Conservation (phyloP, 2,888 invertebrate species). For the Lepas anatifera region DNA sequence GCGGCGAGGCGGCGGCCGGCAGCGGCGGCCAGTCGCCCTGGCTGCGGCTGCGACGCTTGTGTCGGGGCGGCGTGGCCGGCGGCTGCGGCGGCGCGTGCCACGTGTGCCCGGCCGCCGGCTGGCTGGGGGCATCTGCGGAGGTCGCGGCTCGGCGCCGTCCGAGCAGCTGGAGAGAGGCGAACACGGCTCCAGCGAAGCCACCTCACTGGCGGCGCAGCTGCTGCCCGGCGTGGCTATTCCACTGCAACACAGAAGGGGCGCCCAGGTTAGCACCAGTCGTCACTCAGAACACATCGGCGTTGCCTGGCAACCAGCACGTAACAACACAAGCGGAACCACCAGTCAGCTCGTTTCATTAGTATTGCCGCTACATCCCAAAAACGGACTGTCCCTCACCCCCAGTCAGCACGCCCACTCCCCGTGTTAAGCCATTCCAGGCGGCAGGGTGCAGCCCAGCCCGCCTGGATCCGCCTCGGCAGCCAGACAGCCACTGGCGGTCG, state of each 20-base stretch:
- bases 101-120: neutral
- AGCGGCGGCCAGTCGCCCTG: neutral
- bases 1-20: neutral
- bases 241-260: neutral
- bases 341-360: too few species aligned
- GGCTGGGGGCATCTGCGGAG: neutral
- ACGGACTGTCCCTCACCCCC: too few species aligned
- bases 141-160: neutral
- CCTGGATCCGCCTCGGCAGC: too few species aligned
- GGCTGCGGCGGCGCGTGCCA: neutral
- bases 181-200: constrained; percentile 1
- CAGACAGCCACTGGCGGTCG: too few species aligned
- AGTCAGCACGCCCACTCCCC: too few species aligned
- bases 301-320: too few species aligned
- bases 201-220: neutral
- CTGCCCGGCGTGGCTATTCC: neutral
- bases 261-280: too few species aligned
- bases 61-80: neutral
- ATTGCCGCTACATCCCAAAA: too few species aligned
- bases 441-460: too few species aligned
- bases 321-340: too few species aligned
- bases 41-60: neutral
- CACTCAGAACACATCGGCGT: too few species aligned
- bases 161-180: constrained; percentile 4
- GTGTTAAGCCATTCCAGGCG: too few species aligned